phyloP scores from a whole-genome alignment of 2,888 invertebrate species.

The Matsumyia berberina region DNA sequence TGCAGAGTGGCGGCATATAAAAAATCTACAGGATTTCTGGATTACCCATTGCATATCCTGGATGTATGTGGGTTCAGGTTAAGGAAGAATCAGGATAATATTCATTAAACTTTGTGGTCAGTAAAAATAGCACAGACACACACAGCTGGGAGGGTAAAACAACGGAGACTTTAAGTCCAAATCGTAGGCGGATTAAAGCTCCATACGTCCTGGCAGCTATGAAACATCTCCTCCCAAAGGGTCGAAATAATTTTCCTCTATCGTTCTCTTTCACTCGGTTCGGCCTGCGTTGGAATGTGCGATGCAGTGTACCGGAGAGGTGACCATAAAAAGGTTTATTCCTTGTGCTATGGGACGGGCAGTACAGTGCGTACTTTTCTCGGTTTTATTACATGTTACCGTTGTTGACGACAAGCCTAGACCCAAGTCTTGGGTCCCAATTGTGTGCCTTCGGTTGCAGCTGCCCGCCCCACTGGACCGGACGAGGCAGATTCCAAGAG shows the following conservation, averaged over 20 bases:
- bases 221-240: constrained; percentile 40
- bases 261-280: background rate
- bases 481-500: constrained; percentile 38
- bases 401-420: constrained; percentile 34
- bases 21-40: constrained; percentile 47
- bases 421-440: background rate
- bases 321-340: constrained; percentile 66
- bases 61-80: constrained; percentile 28
- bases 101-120: constrained; percentile 76
- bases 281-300: constrained; percentile 55
- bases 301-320: constrained; percentile 14
- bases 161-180: constrained; percentile 13
- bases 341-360: constrained; percentile 20
- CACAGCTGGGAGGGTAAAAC: constrained; percentile 10
- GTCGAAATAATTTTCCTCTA: constrained; percentile 53
- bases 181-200: constrained; percentile 2
- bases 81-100: constrained; percentile 62
- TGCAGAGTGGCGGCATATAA: constrained; percentile 32
- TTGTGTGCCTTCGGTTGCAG: constrained; percentile 13
- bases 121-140: constrained; percentile 67
- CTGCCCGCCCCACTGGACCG: background rate
- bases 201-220: constrained; percentile 26
- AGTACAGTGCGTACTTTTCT: constrained; percentile 17
- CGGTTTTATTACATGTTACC: constrained; percentile 55
- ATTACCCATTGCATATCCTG: constrained; percentile 29